A percentile compares a stretch with the other conserved stretches of the same genome.
phyloP scores from a whole-genome alignment of 2,888 invertebrate species.

The Eueremaeus valkanovi region DNA sequence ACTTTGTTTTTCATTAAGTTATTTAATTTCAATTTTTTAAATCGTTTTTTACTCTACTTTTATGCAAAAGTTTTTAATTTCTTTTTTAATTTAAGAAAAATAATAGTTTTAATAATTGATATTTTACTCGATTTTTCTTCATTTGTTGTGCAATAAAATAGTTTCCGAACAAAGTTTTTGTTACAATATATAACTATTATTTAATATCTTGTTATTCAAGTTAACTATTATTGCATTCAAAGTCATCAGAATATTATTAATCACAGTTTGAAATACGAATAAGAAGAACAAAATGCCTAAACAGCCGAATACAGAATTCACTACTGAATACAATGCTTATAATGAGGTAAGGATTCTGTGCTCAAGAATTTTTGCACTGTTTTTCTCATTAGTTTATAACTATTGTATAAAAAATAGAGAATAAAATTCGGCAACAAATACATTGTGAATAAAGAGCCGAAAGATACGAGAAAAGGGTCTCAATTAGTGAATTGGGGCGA shows the following conservation, averaged over 20 bases:
- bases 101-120: not conserved
- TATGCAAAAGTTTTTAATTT: not conserved
- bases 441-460: not conserved
- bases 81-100: not conserved
- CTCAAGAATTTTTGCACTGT: not conserved
- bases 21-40: too few species aligned
- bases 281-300: conserved; percentile 18
- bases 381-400: not conserved
- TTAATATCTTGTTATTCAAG: too few species aligned
- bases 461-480: not conserved
- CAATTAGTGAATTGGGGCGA: conserved; percentile 24
- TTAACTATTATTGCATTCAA: too few species aligned
- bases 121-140: not conserved
- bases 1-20: too few species aligned
- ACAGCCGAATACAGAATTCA: not conserved
- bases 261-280: too few species aligned
- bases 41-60: not conserved
- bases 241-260: too few species aligned
- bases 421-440: conserved; percentile 17
- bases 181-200: not conserved
- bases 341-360: conserved; percentile 24
- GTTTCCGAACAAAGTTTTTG: not conserved
- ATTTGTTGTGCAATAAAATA: not conserved
- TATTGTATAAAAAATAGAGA: not conserved
- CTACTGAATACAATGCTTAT: not conserved